Conservation (phyloP, 2,113 vertebrate species). For the Aspidoscelis tigris region DNA sequence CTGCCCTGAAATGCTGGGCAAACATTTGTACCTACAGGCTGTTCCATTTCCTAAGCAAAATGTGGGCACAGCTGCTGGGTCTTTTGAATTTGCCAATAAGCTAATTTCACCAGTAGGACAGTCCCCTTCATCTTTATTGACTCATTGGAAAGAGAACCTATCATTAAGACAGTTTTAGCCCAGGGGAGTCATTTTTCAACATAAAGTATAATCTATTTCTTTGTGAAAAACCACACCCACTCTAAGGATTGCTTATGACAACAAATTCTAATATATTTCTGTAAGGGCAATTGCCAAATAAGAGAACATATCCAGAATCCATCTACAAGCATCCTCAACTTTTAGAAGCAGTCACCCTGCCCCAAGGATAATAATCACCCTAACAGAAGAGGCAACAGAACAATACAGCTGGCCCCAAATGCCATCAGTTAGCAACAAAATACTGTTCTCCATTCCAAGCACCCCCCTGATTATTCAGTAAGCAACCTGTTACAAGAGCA, state of each 20-base stretch:
- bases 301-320: not conserved
- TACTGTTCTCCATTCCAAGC: not conserved
- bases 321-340: not conserved
- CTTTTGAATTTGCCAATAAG: slow-evolving; percentile 61
- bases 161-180: slow-evolving; percentile 60
- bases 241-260: not conserved
- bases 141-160: slow-evolving; percentile 43
- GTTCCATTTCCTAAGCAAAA: slow-evolving; percentile 43
- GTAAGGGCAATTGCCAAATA: not conserved
- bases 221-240: not conserved
- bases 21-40: not conserved
- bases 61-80: not conserved
- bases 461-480: not conserved
- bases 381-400: not conserved
- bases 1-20: not conserved
- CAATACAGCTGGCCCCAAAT: not conserved
- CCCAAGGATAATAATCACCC: not conserved
- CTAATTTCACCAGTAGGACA: slow-evolving; percentile 68
- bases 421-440: not conserved
- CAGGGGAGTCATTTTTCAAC: slow-evolving; percentile 67
- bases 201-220: slow-evolving; percentile 52
- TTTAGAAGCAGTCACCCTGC: too few relatives aligned
- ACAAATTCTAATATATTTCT: not conserved
- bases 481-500: not conserved
- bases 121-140: slow-evolving; percentile 71